Evolutionary conservation across 2,113 vertebrate genomes (phyloP).

Genomic region (Hemiprocne comata): DNA sequence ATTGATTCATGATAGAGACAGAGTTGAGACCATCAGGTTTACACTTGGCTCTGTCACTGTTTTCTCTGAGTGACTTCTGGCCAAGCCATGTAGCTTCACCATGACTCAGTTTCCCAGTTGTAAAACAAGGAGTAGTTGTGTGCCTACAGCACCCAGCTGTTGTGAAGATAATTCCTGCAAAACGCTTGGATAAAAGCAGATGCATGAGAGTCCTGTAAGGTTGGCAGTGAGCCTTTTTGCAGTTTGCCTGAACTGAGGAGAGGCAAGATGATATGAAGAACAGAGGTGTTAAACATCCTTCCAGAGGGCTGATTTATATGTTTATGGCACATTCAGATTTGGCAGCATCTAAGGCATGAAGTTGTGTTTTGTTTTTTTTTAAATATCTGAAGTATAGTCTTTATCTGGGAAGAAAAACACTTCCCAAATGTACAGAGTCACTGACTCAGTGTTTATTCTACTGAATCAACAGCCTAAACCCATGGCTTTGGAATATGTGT

Average conservation of each 20-base stretch:
- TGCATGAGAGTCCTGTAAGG: slow-evolving; percentile 8
- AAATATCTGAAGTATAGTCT: background rate
- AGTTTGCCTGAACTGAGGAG: background rate
- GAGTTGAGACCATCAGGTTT: background rate
- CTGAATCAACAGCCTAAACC: background rate
- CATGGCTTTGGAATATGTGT: background rate
- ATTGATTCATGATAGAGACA: background rate
- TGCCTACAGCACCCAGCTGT: slow-evolving; percentile 20
- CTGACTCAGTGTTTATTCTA: background rate
- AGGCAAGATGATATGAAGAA: slow-evolving; percentile 30
- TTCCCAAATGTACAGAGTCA: background rate
- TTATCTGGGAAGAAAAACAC: background rate
- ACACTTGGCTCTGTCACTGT: background rate
- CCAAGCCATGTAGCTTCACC: background rate
- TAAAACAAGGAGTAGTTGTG: slow-evolving; percentile 25
- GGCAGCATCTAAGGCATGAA: background rate
- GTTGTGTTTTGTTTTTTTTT: rapidly evolving
- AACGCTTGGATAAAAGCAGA: background rate
- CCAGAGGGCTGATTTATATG: background rate
- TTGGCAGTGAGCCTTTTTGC: slow-evolving; percentile 26
- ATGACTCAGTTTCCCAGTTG: slow-evolving; percentile 17
- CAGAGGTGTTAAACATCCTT: slow-evolving; percentile 40
- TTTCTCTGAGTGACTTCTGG: background rate
- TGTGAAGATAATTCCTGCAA: background rate
- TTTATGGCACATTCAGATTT: background rate